Evolutionary conservation across 2,888 invertebrate species (phyloP), one percentile per base, ranked within the genome.

Genomic region (Phorcus lineatus): DNA sequence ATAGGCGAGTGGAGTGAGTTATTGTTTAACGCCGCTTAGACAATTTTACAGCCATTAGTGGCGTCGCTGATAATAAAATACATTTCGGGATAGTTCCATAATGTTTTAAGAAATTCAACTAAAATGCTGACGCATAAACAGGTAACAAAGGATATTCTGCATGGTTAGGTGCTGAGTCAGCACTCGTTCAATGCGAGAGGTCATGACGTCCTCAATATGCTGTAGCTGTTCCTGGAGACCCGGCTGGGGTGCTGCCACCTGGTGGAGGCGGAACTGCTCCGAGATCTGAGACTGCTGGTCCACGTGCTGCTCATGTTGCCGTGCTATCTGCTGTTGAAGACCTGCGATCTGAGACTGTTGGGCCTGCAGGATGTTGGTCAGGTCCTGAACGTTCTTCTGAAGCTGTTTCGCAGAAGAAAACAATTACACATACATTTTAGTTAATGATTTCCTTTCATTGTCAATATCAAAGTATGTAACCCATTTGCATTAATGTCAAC

Each of bases 131-230:
- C 7, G 4, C 4, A 55, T 6, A 6, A 4, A 55, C 17, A 17
- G 17, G 57, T 11, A 22, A 19, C 0, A 83, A 90, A 92, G 91
- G 91, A 92, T 92, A 92, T 91, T 88, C 85, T 91, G 90, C 83
- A 83, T 86, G 80, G 90, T 88, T 17, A 90, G 86, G 80, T 91
- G 90, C 74, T 90, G 89, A 0, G 86, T 85, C 67, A 92, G 87
- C 11, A 91, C 84, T 22, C 90, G 85, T 78, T 92, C 90, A 79
- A 92, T 89, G 7, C 89, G 82, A 11, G 90, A 87, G 6, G 88
- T 85, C 28, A 92, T 88, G 24, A 89, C 87, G 53, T 88, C 86
- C 81, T 92, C 91, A 53, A 92, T 83, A 36, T 88, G 90, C n/a
- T 88, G 90, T 0, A 92, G 83, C 76, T 90, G 90, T 77, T 89